Conservation (phyloP, 2,113 vertebrate species). For the Prietella phreatophila region DNA sequence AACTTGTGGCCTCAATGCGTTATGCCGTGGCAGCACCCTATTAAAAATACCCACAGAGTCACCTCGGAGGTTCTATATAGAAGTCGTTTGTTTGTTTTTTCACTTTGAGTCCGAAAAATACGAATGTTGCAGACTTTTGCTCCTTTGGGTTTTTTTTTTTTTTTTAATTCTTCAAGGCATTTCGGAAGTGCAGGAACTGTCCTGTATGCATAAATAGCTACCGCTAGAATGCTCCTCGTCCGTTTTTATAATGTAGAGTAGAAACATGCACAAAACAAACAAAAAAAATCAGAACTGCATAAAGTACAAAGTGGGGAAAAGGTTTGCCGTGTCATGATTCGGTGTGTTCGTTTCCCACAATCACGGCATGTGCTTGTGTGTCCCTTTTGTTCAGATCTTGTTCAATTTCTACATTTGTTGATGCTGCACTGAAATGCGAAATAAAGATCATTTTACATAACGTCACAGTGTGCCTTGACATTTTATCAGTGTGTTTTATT, state of each 20-base stretch:
- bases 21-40: background rate
- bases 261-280: background rate
- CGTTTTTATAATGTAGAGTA: background rate
- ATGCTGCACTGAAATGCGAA: constrained; percentile 67
- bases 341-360: constrained; percentile 33
- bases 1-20: background rate
- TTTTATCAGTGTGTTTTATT: background rate
- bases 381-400: constrained; percentile 42
- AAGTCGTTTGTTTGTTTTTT: background rate
- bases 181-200: constrained; percentile 18
- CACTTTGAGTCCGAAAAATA: background rate
- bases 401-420: constrained; percentile 62
- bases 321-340: constrained; percentile 17
- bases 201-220: background rate
- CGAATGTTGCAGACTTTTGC: constrained; percentile 6
- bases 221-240: background rate
- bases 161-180: background rate
- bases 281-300: background rate
- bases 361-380: constrained; percentile 57
- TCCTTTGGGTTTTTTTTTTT: background rate
- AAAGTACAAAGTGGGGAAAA: background rate
- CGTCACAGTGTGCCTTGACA: background rate
- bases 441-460: constrained; percentile 74
- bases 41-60: background rate
- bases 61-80: background rate